These are phyloP conservation scores for Melinopterus prodromus DNA, from an alignment of 2,888 invertebrate species.

Conservation along the genomic window DNA sequence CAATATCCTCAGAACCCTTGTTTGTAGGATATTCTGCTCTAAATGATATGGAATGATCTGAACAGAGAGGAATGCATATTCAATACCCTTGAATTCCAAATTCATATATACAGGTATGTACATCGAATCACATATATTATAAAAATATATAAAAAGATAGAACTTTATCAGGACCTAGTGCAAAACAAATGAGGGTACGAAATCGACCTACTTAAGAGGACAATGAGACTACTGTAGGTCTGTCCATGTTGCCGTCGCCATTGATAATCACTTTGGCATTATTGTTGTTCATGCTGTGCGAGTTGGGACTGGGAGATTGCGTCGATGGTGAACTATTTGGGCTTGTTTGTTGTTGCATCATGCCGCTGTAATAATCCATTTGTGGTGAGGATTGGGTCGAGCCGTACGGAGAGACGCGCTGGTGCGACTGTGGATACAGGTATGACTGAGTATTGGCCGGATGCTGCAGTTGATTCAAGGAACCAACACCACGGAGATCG, in stretches of 20 bases:
- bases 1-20: background rate
- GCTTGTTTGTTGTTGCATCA: slow-evolving; percentile 53
- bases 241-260: slow-evolving; percentile 52
- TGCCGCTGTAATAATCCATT: slow-evolving; percentile 51
- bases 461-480: slow-evolving; percentile 52
- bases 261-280: slow-evolving; percentile 54
- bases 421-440: slow-evolving; percentile 57
- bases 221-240: slow-evolving; percentile 58
- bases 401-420: slow-evolving; percentile 55
- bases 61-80: background rate
- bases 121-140: background rate
- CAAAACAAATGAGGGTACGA: background rate
- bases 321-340: slow-evolving; percentile 47
- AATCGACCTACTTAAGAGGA: slow-evolving; percentile 44
- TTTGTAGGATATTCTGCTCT: background rate
- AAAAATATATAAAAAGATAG: background rate
- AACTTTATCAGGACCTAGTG: background rate
- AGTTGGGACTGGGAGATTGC: slow-evolving; percentile 55
- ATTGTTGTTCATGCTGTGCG: slow-evolving; percentile 50
- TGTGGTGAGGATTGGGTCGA: slow-evolving; percentile 51
- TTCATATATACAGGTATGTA: background rate
- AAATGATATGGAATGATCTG: background rate
- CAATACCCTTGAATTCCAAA: background rate
- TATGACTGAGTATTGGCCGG: slow-evolving; percentile 51
- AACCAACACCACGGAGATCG: slow-evolving; percentile 50